phyloP scores from a whole-genome alignment of 2,113 vertebrate genomes.

The Brachypodius melanocephalos region DNA sequence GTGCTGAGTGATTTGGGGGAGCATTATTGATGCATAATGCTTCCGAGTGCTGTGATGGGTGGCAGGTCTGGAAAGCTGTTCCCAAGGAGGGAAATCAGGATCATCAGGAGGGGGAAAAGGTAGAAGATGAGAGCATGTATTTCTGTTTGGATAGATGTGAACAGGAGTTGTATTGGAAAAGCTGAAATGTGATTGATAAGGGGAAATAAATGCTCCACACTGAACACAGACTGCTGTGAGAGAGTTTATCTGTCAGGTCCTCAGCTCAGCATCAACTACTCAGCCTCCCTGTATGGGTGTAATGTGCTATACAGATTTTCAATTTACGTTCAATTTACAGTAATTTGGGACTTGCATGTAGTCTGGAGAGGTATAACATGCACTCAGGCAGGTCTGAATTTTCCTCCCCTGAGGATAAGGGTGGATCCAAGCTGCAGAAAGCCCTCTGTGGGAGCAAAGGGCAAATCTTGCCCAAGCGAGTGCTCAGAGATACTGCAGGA shows the following conservation, averaged over 20 bases:
- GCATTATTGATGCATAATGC: not conserved
- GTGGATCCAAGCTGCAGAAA: not conserved
- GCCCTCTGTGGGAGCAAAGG: fast-evolving
- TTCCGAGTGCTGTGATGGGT: not conserved
- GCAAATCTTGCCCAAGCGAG: fast-evolving
- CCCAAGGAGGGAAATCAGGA: fast-evolving
- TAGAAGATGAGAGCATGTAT: not conserved
- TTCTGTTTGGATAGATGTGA: not conserved
- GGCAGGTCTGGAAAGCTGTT: not conserved
- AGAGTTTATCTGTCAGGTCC: not conserved
- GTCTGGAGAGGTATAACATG: not conserved
- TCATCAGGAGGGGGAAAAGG: not conserved
- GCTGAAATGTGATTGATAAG: not conserved
- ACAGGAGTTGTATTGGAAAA: not conserved
- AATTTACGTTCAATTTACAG: not conserved
- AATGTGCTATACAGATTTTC: not conserved
- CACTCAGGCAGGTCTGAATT: not conserved
- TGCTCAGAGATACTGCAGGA: not conserved
- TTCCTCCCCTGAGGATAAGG: not conserved
- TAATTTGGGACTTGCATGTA: not conserved
- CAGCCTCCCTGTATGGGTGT: not conserved
- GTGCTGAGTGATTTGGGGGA: not conserved
- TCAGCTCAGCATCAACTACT: not conserved
- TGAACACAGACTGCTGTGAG: not conserved
- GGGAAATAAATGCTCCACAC: not conserved